Conservation (phyloP, 2,113 vertebrate genomes). For the Myiozetetes cayanensis region DNA sequence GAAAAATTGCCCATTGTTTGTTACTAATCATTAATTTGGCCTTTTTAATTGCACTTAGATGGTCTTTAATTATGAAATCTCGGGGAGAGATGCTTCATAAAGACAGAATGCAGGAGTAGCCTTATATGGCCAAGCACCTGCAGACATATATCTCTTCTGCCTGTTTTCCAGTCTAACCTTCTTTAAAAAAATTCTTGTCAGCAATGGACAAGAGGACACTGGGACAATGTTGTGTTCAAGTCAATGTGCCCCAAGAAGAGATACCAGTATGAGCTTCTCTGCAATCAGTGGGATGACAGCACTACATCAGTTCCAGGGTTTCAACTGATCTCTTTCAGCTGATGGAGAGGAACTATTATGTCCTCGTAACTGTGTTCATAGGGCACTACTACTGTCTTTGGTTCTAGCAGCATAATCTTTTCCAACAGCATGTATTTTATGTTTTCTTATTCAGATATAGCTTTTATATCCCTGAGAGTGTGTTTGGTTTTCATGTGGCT, state of each 20-base stretch:
- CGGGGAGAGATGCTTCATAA: background rate
- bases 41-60: conserved; percentile 31
- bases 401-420: background rate
- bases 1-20: conserved; percentile 14
- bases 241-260: background rate
- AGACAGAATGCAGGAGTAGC: background rate
- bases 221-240: background rate
- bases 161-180: background rate
- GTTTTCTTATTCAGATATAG: background rate
- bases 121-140: background rate
- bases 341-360: background rate
- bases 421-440: background rate
- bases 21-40: conserved; percentile 9
- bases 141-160: background rate
- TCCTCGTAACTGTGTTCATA: background rate
- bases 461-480: background rate
- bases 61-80: background rate
- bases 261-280: background rate
- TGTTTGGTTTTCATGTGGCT: background rate
- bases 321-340: background rate
- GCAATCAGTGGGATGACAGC: background rate
- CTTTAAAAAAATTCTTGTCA: background rate
- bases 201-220: background rate
- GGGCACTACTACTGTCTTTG: background rate
- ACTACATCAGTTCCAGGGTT: background rate